phyloP scores from a whole-genome alignment of 1,140 invertebrate genomes.

The Lepidurus arcticus region DNA sequence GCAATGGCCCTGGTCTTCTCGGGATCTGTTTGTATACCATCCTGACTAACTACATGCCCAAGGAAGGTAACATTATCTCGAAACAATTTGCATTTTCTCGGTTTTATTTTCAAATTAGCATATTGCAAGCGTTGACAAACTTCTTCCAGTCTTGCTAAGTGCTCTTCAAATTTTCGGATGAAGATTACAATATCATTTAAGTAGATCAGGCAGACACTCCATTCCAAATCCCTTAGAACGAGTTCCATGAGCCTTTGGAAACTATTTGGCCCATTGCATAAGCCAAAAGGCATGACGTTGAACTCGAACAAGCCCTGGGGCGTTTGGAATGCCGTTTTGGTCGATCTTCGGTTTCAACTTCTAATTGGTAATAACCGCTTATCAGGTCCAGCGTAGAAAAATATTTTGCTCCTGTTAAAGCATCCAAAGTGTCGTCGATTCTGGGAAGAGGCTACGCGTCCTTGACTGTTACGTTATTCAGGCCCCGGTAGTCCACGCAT shows the following conservation, averaged over 20 bases:
- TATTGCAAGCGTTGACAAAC: conserved; percentile 27
- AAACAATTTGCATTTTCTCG: conserved; percentile 20
- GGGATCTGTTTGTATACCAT: conserved; percentile 32
- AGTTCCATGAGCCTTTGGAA: conserved; percentile 38
- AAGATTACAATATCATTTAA: conserved; percentile 38
- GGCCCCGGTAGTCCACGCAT: no score
- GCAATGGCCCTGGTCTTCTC: conserved; percentile 41
- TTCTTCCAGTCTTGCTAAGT: conserved; percentile 24
- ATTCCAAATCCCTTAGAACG: conserved; percentile 35
- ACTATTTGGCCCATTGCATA: conserved; percentile 41
- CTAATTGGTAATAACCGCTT: conserved; percentile 50
- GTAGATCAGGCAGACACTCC: conserved; percentile 38
- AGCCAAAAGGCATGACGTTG: conserved; percentile 40
- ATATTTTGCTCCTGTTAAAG: conserved; percentile 44
- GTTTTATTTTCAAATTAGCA: conserved; percentile 1
- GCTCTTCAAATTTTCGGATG: conserved; percentile 20
- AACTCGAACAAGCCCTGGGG: conserved; percentile 41
- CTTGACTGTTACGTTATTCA: no score
- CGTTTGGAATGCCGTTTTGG: conserved; percentile 49
- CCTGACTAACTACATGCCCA: conserved; percentile 33
- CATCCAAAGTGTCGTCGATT: conserved; percentile 42
- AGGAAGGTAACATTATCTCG: conserved; percentile 6
- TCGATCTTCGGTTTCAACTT: conserved; percentile 41
- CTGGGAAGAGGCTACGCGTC: no score
- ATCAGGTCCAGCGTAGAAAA: conserved; percentile 47